Evolutionary conservation across 2,888 invertebrate genomes (phyloP), one percentile per base, ranked within the genome.

Genomic region (Cyrtodaria siliqua): DNA sequence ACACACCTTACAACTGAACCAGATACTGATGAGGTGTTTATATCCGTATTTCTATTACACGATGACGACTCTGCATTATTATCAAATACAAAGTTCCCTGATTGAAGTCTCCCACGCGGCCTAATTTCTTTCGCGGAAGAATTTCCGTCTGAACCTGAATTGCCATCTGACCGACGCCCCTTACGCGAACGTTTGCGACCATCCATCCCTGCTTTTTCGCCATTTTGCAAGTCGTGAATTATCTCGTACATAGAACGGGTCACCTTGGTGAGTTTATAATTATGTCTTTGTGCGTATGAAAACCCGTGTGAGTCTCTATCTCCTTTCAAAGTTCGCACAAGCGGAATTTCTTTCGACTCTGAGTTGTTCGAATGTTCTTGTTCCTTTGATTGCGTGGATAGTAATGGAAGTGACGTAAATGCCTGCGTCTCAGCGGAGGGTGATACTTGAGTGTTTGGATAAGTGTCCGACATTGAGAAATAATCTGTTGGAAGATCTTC

Each of bases 201-300:
- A 18, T 78, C 76, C 20, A 47, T 33, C 20, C 49, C 44, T 16
- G 23, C 64, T n/a, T 78, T 77, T 52, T 83, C 79, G 23, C 84
- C 83, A 56, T 57, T 71, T 73, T 85, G 83, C 20, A 86, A 74
- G 67, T 86, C 86, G 47, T 85, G 82, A 57, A 86, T 86, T 24
- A 86, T 86, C 69, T 85, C 83, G 67, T 84, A 83, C 86, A 86
- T 86, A 44, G 85, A 85, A 26, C 84, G 70, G 24, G 84, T 85
- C 50, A 86, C 86, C 63, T 85, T 86, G 24, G 83, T 85, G 29
- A 86, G 63, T 74, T 86, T 84, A 57, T 86, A 84, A 81, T 85
- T 85, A 42, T 86, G 77, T 71, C 80, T 77, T 66, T 86, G 84
- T 57, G 76, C 72, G 42, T 83, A 84, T 2, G 77, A 79, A 69